A percentile compares a stretch with the other conserved stretches of the same genome.
Evolutionary conservation across 2,888 invertebrate species (phyloP).

Genomic region (Lapara coniferarum): DNA sequence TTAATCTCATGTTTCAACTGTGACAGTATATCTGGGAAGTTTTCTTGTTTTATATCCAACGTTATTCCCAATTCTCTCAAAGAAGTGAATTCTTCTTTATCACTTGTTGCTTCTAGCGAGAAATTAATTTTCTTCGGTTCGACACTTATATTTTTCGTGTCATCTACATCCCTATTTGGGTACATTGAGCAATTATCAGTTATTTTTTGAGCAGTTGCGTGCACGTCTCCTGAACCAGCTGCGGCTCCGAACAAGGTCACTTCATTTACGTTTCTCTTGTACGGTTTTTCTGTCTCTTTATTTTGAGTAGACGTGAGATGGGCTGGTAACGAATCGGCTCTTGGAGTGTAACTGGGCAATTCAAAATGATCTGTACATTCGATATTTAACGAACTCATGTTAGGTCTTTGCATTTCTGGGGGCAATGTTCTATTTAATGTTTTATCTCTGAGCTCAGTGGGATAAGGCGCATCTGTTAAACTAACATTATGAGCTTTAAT

Average conservation of each 20-base stretch:
- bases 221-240: slow-evolving; percentile 57
- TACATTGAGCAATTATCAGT: slow-evolving; percentile 78
- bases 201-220: slow-evolving; percentile 62
- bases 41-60: slow-evolving; percentile 72
- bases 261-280: slow-evolving; percentile 76
- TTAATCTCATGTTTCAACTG: slow-evolving; percentile 82
- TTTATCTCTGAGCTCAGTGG: slow-evolving; percentile 51
- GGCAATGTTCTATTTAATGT: slow-evolving; percentile 64
- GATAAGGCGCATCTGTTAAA: slow-evolving; percentile 50
- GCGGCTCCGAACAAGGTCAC: slow-evolving; percentile 66
- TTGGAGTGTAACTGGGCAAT: slow-evolving; percentile 57
- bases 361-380: slow-evolving; percentile 67
- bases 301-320: slow-evolving; percentile 74
- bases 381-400: slow-evolving; percentile 70
- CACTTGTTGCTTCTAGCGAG: slow-evolving; percentile 64
- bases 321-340: slow-evolving; percentile 71
- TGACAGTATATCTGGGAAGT: slow-evolving; percentile 73
- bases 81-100: slow-evolving; percentile 77
- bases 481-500: slow-evolving; percentile 62
- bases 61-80: slow-evolving; percentile 80
- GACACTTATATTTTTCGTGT: slow-evolving; percentile 65
- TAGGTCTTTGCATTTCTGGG: slow-evolving; percentile 61
- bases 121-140: slow-evolving; percentile 79
- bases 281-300: slow-evolving; percentile 57
- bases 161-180: slow-evolving; percentile 73